Conservation (phyloP, 2,888 invertebrate genomes). For the Pyrrhia umbra region DNA sequence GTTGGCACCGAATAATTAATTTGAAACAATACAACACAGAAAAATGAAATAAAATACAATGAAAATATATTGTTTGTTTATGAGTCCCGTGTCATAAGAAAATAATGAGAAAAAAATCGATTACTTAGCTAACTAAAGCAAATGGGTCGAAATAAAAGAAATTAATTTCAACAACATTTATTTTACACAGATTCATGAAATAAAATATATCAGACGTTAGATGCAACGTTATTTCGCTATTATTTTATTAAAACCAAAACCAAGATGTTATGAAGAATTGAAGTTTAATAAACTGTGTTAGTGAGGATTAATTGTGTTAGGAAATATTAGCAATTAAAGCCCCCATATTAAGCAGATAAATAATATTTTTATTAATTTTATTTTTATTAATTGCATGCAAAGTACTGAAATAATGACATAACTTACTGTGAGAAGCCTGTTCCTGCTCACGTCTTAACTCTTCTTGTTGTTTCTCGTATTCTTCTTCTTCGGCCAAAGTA, state of each 20-base stretch:
- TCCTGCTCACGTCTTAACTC: conserved; percentile 79
- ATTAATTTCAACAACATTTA: conserved; percentile 67
- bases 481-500: conserved; percentile 84
- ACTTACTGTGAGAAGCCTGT: conserved; percentile 83
- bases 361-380: not conserved
- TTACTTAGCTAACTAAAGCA: conserved; percentile 55
- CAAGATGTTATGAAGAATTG: not conserved
- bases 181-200: conserved; percentile 60
- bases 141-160: conserved; percentile 76
- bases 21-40: conserved; percentile 39
- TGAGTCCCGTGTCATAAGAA: conserved; percentile 22
- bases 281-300: not conserved
- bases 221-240: conserved; percentile 16
- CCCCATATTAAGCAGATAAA: conserved; percentile 28
- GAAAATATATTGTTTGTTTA: conserved; percentile 16
- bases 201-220: conserved; percentile 33
- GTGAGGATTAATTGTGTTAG: conserved; percentile 17
- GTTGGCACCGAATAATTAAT: too few species aligned
- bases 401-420: conserved; percentile 6
- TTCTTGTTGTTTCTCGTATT: conserved; percentile 84
- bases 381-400: conserved; percentile 27
- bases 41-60: conserved; percentile 22
- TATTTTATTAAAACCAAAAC: conserved; percentile 8
- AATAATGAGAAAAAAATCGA: conserved; percentile 14
- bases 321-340: conserved; percentile 14